Base-by-base conservation (phyloP, 2,888 invertebrate species). In the Spodoptera picta region DNA sequence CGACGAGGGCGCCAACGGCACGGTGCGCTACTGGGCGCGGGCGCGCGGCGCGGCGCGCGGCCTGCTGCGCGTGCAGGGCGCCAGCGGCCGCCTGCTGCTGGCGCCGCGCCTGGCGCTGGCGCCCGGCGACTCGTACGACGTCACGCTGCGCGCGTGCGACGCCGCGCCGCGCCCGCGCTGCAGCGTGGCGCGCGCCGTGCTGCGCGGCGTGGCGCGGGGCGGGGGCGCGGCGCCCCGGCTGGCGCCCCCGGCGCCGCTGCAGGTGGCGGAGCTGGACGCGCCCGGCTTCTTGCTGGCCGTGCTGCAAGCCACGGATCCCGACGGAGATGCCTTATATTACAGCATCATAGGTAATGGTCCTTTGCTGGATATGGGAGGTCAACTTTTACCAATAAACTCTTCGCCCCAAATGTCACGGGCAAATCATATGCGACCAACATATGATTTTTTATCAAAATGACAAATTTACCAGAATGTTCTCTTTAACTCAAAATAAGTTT, bases 271-370 rank as follows among this genome's bases (percentile, higher is more conserved):
- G 92, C 97, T 96, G 79, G 99, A 99, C 91, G 96, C 96, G 80
- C 97, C 98, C 44, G 98, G 98, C 27, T 98, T 97, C 91, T 95
- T 98, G 75, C 97, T 99, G 3, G 96, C 97, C 54, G 96, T 98
- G 66, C 95, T 99, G 82, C 97, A 98, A 84, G 99, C 98, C 6
- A 93, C 95, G 46, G 99, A 99, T 92, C 96, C 96, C 58, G 99
- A 99, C 87, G 96, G 96, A 49, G 98, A 99, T 87, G 95, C 96
- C 45, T 95, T 99, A 76, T 99, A 98, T 97, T 99, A 97, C 90
- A 97, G 97, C 84, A 99, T 99, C 73, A 96, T 96, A 65, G 97
- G 97, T 98, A 89, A 60, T 56, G 6, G 6, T 6, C 6, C 47
- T 12, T 47, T 47, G 5, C 10, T 12, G 11, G 11, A 31, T 27